phyloP scores from a whole-genome alignment of 2,797 vertebrate genomes.

The Myotis pilosus region DNA sequence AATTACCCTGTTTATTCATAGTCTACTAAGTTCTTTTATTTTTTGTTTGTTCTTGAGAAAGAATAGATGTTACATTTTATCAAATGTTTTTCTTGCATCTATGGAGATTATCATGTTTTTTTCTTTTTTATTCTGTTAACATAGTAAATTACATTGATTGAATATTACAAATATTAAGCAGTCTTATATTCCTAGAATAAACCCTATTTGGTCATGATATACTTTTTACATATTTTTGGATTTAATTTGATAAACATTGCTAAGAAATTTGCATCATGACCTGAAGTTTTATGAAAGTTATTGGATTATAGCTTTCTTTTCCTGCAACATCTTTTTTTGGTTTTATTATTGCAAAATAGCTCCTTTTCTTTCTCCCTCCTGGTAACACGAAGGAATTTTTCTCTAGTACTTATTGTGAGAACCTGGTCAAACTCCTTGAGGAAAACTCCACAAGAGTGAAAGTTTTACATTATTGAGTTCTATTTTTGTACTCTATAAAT shows the following conservation, averaged over 20 bases:
- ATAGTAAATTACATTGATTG: not conserved
- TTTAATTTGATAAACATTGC: not conserved
- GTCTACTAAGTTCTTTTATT: not conserved
- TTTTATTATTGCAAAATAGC: not conserved
- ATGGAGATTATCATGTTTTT: not conserved
- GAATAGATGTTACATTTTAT: not conserved
- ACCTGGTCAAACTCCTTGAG: not conserved
- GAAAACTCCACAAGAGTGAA: not conserved
- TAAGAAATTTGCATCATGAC: not conserved
- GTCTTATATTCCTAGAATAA: not conserved
- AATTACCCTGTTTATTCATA: not conserved
- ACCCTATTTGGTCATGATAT: not conserved
- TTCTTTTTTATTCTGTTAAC: not conserved
- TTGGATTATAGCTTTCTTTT: not conserved
- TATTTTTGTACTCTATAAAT: not conserved
- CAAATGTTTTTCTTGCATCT: not conserved
- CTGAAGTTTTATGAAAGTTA: not conserved
- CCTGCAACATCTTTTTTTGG: not conserved
- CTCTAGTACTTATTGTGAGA: not conserved
- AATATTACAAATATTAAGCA: not conserved
- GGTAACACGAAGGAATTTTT: not conserved
- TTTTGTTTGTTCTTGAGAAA: not conserved
- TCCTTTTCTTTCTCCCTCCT: not conserved
- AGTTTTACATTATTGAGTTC: not conserved
- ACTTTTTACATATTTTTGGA: not conserved